Evolutionary conservation across 2,888 invertebrate species (phyloP), one percentile per base, ranked within the genome.

Genomic region (Dynastes maya): DNA sequence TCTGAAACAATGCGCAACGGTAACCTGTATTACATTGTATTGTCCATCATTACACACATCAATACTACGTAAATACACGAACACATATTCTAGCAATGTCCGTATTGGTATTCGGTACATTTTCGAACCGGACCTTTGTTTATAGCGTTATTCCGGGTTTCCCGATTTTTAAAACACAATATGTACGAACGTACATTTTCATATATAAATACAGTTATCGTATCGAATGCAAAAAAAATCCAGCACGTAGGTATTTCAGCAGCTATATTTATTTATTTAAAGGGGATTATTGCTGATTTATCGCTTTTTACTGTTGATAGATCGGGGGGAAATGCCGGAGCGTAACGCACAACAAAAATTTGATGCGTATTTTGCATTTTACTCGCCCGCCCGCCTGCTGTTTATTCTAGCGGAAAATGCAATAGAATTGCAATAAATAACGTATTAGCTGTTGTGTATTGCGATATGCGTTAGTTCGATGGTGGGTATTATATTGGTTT

Each of bases 251-350:
- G 45, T 45, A 45, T 45, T 45, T 45, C 45, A 45, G 45, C 45
- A 45, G 45, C 45, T 45, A 45, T 71, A 71, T 71, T 71, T 71
- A 71, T 71, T 71, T 71, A 71, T 71, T 71, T 71, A 71, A 71
- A 71, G 45, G 55, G 37, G 71, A 71, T 71, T 71, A 71, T 71
- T 37, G 71, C 71, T 71, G 71, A 71, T 71, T 71, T 71, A 71
- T 71, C 71, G 55, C 71, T 55, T 71, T 53, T 32, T 29, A 55
- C 55, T 55, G 55, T 55, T 71, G 71, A 71, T 55, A 29, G 71
- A 55, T 71, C 55, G 71, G 55, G 16, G 29, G 13, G 22, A 65
- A 16, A 40, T 11, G 13, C 8, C n/a, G 16, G 37, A 6, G 40
- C 45, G 16, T n/a, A 37, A 40, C 65, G 65, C 65, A 16, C 16